Conservation (phyloP, 2,113 vertebrate species). For the Anser cygnoides region DNA sequence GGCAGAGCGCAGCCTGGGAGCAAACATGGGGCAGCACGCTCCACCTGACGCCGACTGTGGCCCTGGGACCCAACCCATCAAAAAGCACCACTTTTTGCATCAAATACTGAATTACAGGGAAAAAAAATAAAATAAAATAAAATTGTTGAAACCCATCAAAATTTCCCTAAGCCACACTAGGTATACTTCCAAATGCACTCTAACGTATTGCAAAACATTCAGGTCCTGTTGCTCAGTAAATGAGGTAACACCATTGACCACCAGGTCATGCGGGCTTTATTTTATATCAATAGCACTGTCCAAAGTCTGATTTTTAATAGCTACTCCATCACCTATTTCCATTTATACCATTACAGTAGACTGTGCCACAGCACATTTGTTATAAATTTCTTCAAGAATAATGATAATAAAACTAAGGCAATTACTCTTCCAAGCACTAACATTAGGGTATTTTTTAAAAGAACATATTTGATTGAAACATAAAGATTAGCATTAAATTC, state of each 20-base stretch:
- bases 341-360: not conserved
- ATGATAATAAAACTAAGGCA: not conserved
- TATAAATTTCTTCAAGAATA: not conserved
- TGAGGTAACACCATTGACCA: not conserved
- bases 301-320: not conserved
- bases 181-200: not conserved
- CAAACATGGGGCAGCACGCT: not conserved
- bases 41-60: not conserved
- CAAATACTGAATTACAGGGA: not conserved
- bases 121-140: not conserved
- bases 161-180: not conserved
- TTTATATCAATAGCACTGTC: not conserved
- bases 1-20: not conserved
- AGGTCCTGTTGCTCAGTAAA: not conserved
- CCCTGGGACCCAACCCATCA: rapidly evolving
- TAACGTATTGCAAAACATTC: not conserved
- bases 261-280: not conserved
- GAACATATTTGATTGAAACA: constrained; percentile 40
- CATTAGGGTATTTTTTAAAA: not conserved
- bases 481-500: constrained; percentile 42
- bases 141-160: not conserved
- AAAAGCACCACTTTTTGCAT: not conserved
- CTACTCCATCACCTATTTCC: not conserved
- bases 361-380: not conserved
- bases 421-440: not conserved